A percentile compares a stretch with the other conserved stretches of the same genome.
Conservation (phyloP, 2,888 invertebrate species). For the Alloscopus bannaensis region DNA sequence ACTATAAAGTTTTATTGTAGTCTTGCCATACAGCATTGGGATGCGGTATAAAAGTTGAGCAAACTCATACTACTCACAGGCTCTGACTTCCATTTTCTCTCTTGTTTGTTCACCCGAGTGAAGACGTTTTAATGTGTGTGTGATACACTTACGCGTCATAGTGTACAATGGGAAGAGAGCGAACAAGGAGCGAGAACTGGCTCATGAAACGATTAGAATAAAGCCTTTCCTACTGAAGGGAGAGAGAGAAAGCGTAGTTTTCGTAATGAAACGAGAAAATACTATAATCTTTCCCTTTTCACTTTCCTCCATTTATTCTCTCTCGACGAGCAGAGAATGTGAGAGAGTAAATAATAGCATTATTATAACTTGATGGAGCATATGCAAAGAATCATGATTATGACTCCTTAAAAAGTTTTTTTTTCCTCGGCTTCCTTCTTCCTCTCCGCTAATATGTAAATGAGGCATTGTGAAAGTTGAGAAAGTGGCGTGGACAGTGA, state of each 20-base stretch:
- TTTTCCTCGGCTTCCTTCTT: not conserved
- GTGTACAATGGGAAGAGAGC: too few relatives aligned
- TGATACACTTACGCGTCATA: slow-evolving; percentile 48
- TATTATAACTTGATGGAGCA: slow-evolving; percentile 59
- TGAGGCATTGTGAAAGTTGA: not conserved
- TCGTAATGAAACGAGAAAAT: slow-evolving; percentile 59
- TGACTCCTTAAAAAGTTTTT: slow-evolving; percentile 3
- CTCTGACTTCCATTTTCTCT: slow-evolving; percentile 17
- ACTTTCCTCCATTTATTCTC: slow-evolving; percentile 51
- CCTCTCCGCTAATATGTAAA: not conserved
- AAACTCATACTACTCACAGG: slow-evolving; percentile 1
- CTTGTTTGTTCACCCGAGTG: slow-evolving; percentile 50
- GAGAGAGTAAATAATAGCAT: slow-evolving; percentile 56
- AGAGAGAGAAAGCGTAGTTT: too few relatives aligned
- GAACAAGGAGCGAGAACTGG: slow-evolving; percentile 53
- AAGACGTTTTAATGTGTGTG: slow-evolving; percentile 48
- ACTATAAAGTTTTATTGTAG: not conserved
- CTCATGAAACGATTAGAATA: slow-evolving; percentile 55
- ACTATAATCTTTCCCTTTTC: slow-evolving; percentile 57
- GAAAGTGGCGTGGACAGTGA: not conserved
- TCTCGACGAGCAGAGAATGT: too few relatives aligned
- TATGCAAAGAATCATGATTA: slow-evolving; percentile 59
- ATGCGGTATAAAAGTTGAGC: too few relatives aligned
- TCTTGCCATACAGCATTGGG: too few relatives aligned
- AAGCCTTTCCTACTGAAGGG: too few relatives aligned